phyloP scores from a whole-genome alignment of 1,140 invertebrate species.

The Micrasema longulum region DNA sequence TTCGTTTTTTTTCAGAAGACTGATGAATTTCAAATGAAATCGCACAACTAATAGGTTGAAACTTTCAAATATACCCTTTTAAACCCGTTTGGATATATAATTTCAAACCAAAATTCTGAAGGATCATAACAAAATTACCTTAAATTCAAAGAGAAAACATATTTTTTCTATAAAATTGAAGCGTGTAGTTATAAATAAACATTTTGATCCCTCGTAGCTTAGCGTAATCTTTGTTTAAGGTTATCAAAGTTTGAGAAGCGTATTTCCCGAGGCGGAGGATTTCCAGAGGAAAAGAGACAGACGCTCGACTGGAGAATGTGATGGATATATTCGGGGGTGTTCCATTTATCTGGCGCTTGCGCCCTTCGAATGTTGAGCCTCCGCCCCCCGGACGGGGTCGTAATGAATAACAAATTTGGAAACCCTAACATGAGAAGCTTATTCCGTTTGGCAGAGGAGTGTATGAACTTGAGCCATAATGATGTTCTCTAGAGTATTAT shows the following conservation, averaged over 20 bases:
- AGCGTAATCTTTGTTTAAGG: conserved; percentile 3
- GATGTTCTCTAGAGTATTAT: too few relatives aligned
- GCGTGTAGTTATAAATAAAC: too few relatives aligned
- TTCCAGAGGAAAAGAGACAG: conserved; percentile 22
- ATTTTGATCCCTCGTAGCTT: background rate
- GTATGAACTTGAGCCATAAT: too few relatives aligned
- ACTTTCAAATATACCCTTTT: too few relatives aligned
- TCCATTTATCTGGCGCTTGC: conserved; percentile 45
- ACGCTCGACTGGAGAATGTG: conserved; percentile 9
- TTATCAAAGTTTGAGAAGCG: conserved; percentile 27
- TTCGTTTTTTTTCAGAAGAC: too few relatives aligned
- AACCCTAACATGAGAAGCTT: conserved; percentile 26
- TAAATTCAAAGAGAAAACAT: too few relatives aligned
- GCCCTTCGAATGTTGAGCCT: conserved; percentile 41
- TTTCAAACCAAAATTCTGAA: too few relatives aligned
- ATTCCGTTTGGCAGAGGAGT: conserved; percentile 22
- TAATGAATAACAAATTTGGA: conserved; percentile 52
- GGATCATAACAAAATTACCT: too few relatives aligned
- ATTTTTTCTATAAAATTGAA: too few relatives aligned
- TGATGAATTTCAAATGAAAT: too few relatives aligned
- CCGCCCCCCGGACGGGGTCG: conserved; percentile 33
- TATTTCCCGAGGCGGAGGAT: conserved; percentile 38
- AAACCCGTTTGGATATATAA: too few relatives aligned
- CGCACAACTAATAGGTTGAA: too few relatives aligned
- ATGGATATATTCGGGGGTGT: conserved; percentile 41